Base-by-base conservation (phyloP, 2,113 vertebrate species). In the Girardinichthys multiradiatus region DNA sequence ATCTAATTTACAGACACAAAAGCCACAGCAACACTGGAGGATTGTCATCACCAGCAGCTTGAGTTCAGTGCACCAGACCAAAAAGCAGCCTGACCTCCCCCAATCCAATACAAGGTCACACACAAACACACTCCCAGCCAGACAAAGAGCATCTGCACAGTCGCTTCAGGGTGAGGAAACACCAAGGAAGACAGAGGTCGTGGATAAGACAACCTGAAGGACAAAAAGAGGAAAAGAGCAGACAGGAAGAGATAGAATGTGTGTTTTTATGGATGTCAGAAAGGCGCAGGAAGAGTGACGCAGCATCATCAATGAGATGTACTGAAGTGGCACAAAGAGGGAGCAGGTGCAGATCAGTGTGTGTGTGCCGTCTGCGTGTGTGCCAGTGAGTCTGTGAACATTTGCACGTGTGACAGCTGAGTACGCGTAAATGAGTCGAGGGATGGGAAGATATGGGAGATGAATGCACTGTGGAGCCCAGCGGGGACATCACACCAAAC, bases 221-320 rank as follows among this genome's bases (percentile, higher is more conserved):
- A 82, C 76, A 80, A 63, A 62, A 64, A 70, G 45, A 76, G 59
- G 64, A 70, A 48, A 48, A 72, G 58, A 80, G 59, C 59, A 72
- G 73, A 68, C 62, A 61, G 57, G 51, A 83, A 45, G 64, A 70
- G 69, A 27, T 24, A 28, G 31, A 11, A 42, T n/a, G 9, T 65
- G 76, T 78, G 12, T 57, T 68, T 29, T 37, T 24, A 54, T 72
- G 42, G 19, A 39, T 58, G 64, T 65, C 31, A 14, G 66, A 64
- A 61, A 60, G 42, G 77, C 68, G 68, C 54, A 72, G 80, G 78
- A 83, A 59, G 81, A 83, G 62, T 74, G 77, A 87, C 77, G 78
- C 60, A 76, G 82, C 90, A 87, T 92, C 91, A 91, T 94, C 90
- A 92, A 91, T 93, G 92, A 92, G 87, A 86, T 72, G 79, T 90